Base-by-base conservation (phyloP, 2,797 vertebrate species). In the Coilia nasus region DNA sequence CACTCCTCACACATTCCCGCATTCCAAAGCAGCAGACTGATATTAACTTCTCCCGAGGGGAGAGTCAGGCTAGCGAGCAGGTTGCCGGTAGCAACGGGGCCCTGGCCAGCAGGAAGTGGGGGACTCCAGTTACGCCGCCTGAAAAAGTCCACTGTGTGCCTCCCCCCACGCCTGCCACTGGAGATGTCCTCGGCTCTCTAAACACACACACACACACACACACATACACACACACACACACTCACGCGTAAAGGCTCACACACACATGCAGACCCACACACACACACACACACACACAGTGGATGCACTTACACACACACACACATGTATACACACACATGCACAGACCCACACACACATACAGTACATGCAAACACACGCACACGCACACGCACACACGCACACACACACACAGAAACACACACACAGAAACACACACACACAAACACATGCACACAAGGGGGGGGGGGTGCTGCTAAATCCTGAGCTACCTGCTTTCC, bases 81-180 rank as follows among this genome's bases (percentile, higher is more conserved):
- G 95, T 96, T 96, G 94, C 94, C 87, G 89, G 21, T 90, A 92
- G 94, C 90, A 95, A 96, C 95, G 87, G 87, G 88, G 90, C 90
- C 90, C 94, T 92, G 94, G n/a, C 90, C 93, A 90, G 90, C 90
- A 94, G 93, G 94, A 93, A 92, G 56, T 35, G 93, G 95, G 95
- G 93, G 94, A 90, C 90, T 93, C 90, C 93, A 92, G 91, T 93
- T 94, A 87, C 90, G 94, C 94, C 92, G 90, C 90, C 94, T 95
- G 95, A 82, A 95, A 83, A 95, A 54, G 93, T 88, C 91, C 93
- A 92, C 92, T 95, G 94, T 94, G 92, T 89, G 92, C 92, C 91
- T 92, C 94, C 95, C 94, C 94, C 94, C 94, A 95, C 93, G 93
- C 93, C 84, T 90, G 92, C 93, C n/a, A 47, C 46, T 64, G 41